These are phyloP conservation scores for Saturnia japonica DNA, from an alignment of 2,888 invertebrate species.

Conservation along the genomic window DNA sequence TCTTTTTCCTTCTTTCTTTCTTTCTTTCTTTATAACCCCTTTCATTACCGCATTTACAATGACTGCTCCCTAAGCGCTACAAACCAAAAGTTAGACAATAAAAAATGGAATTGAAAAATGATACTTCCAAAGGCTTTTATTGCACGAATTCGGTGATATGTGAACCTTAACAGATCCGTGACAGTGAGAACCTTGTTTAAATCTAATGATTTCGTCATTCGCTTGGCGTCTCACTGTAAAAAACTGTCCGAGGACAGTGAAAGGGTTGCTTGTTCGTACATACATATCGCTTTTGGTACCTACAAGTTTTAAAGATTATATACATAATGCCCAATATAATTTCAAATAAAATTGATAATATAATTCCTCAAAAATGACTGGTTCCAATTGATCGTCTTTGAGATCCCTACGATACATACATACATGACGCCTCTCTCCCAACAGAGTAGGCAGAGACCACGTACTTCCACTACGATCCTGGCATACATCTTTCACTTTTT, in stretches of 20 bases:
- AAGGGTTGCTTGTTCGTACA: background rate
- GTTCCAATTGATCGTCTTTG: background rate
- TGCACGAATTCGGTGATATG: background rate
- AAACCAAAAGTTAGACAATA: no score
- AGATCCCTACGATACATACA: no score
- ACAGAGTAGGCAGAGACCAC: no score
- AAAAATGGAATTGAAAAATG: background rate
- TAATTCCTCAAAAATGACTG: background rate
- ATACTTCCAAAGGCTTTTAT: background rate
- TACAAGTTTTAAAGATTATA: constrained; percentile 12
- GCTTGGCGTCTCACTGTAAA: constrained; percentile 1
- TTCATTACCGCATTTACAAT: no score
- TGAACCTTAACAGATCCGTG: background rate
- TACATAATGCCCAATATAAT: background rate
- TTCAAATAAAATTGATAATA: background rate
- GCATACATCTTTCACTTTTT: no score
- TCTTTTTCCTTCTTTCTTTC: no score
- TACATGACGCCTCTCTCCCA: no score
- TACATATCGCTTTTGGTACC: background rate
- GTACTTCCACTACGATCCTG: no score
- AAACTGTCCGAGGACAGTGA: constrained; percentile 12
- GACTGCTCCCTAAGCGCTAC: no score
- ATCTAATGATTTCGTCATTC: constrained; percentile 6
- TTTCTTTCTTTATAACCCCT: no score
- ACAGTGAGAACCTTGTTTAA: background rate